These are phyloP conservation scores for Ivindomyrus marchei DNA, from an alignment of 2,113 vertebrate genomes.

Conservation along the genomic window DNA sequence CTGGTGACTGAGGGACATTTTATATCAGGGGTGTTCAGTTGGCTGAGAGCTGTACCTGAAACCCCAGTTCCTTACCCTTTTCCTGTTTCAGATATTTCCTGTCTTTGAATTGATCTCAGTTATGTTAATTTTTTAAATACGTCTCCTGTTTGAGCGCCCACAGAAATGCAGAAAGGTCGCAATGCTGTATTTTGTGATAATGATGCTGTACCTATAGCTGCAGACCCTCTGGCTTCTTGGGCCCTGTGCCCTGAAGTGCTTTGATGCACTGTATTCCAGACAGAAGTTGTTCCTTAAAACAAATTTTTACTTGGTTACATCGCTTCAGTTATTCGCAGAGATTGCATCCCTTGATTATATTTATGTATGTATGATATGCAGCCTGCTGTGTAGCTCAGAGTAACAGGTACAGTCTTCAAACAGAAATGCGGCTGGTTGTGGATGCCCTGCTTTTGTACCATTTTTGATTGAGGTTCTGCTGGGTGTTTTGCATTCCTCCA, in stretches of 20 bases:
- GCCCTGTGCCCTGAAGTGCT: not conserved
- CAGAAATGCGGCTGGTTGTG: not conserved
- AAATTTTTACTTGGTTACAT: not conserved
- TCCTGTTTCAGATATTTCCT: not conserved
- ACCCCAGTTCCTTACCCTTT: slow-evolving; percentile 14
- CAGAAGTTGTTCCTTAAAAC: not conserved
- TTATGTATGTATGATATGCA: not conserved
- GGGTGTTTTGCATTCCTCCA: not conserved
- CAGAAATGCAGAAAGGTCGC: not conserved
- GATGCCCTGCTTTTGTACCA: not conserved
- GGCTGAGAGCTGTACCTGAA: not conserved
- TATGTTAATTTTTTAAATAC: not conserved
- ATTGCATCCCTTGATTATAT: not conserved
- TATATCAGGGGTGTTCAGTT: not conserved
- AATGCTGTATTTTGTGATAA: not conserved
- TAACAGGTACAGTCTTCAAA: not conserved
- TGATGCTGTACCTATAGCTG: not conserved
- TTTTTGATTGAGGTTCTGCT: not conserved
- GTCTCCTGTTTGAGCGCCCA: not conserved
- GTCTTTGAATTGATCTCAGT: not conserved
- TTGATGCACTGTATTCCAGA: not conserved
- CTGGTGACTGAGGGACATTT: not conserved
- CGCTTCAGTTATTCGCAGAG: not conserved
- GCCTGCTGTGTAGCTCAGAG: not conserved
- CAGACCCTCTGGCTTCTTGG: not conserved